Evolutionary conservation across 2,888 invertebrate genomes (phyloP), one percentile per base, ranked within the genome.

Genomic region (Melolontha melolontha): DNA sequence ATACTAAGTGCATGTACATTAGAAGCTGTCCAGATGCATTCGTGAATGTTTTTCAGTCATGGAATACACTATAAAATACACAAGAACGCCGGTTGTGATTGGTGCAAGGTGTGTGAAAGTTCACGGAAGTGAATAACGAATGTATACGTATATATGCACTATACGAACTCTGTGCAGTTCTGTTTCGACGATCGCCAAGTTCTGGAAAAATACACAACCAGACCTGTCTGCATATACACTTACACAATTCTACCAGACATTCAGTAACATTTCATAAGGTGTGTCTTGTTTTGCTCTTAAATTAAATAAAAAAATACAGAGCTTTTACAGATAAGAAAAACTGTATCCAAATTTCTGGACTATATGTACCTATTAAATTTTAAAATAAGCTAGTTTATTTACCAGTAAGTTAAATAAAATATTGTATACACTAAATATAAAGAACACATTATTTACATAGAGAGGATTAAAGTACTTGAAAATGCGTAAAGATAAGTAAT

Each of bases 31-130:
- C 34, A 34, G 34, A 34, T 34, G 34, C 34, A 34, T 47, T 47
- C 29, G 59, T 47, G 59, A 62, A 62, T 47, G 59, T 47, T 62
- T 62, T 62, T 47, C 29, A 62, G 47, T 16, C 59, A 14, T 34
- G 59, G 47, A 62, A 62, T 62, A 62, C 29, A 16, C 59, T 39
- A 47, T 47, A 47, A 62, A 47, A 62, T 62, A 62, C 47, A 47
- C 39, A 12, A 29, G 16, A 62, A 47, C 59, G 59, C 47, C 42
- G 47, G 59, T 62, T 29, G 47, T 62, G 59, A 62, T 62, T 47
- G 59, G 59, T 10, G 59, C 59, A 62, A 62, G 59, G 59, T 62
- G 59, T 62, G 59, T 62, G 59, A 62, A 62, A 62, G 59, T 62
- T 62, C 59, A 62, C 59, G 59, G 59, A 62, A 62, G 59, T 62